These are phyloP conservation scores for Megaceryle maxima DNA, from an alignment of 2,113 vertebrate species.

Conservation along the genomic window DNA sequence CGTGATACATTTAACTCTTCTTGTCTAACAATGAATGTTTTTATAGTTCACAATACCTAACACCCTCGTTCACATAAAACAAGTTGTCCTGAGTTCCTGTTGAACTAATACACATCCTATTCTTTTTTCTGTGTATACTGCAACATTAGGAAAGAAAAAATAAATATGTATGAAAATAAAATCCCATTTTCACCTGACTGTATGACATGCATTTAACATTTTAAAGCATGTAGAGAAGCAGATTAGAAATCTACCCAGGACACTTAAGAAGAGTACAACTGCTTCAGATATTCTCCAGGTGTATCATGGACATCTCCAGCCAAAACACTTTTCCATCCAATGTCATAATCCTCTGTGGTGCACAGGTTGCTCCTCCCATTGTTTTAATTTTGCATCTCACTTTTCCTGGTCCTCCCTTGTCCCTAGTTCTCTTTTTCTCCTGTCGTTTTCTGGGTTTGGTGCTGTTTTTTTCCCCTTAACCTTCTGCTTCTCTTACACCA, in stretches of 20 bases:
- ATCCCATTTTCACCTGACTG: neutral
- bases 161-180: neutral
- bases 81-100: neutral
- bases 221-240: neutral
- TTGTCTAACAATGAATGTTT: slow-evolving; percentile 50
- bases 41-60: slow-evolving; percentile 66
- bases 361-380: neutral
- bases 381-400: neutral
- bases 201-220: neutral
- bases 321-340: neutral
- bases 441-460: neutral
- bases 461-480: neutral
- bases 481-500: neutral
- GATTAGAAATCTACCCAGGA: neutral
- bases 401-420: neutral
- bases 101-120: neutral
- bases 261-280: neutral
- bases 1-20: slow-evolving; percentile 61
- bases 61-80: slow-evolving; percentile 30
- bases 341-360: neutral
- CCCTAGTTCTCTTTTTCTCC: neutral
- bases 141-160: neutral
- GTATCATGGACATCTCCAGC: neutral
- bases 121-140: neutral
- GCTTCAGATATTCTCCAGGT: neutral